Evolutionary conservation across 1,140 invertebrate genomes (phyloP).

Genomic region (Euglossa dilemma): DNA sequence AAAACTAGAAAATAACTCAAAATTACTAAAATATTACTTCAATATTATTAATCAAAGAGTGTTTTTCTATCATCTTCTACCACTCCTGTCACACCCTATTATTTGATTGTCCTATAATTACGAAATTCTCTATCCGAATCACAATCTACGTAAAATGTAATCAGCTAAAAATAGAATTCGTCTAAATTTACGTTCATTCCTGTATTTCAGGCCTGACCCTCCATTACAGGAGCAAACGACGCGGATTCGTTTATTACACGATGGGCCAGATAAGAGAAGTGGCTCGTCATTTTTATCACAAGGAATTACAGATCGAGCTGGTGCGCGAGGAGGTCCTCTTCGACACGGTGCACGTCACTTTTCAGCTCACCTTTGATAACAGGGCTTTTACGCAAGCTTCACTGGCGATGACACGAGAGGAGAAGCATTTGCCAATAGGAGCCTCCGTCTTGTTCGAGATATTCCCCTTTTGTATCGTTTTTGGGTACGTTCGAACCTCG

Average conservation of each 20-base stretch:
- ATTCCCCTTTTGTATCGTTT: conserved; percentile 98
- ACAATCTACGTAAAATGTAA: neutral
- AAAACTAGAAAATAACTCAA: too few species aligned
- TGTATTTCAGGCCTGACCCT: conserved; percentile 89
- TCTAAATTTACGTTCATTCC: neutral
- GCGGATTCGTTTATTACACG: conserved; percentile 97
- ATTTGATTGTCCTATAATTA: neutral
- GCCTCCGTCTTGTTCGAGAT: conserved; percentile 96
- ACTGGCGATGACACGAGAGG: conserved; percentile 91
- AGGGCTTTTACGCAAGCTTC: conserved; percentile 91
- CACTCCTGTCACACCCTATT: neutral
- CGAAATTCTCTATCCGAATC: neutral
- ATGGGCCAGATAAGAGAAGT: conserved; percentile 98
- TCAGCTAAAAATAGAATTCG: neutral
- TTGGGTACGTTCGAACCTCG: conserved; percentile 85
- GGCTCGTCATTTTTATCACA: conserved; percentile 95
- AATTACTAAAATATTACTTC: neutral
- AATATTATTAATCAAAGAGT: neutral
- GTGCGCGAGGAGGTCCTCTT: conserved; percentile 92
- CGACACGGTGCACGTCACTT: conserved; percentile 96
- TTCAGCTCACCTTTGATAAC: conserved; percentile 97
- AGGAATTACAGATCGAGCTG: conserved; percentile 95
- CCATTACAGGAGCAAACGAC: conserved; percentile 95
- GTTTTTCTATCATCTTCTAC: neutral
- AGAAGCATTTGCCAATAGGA: conserved; percentile 93